Evolutionary conservation across 2,888 invertebrate species (phyloP).

Genomic region (Dryobota labecula): DNA sequence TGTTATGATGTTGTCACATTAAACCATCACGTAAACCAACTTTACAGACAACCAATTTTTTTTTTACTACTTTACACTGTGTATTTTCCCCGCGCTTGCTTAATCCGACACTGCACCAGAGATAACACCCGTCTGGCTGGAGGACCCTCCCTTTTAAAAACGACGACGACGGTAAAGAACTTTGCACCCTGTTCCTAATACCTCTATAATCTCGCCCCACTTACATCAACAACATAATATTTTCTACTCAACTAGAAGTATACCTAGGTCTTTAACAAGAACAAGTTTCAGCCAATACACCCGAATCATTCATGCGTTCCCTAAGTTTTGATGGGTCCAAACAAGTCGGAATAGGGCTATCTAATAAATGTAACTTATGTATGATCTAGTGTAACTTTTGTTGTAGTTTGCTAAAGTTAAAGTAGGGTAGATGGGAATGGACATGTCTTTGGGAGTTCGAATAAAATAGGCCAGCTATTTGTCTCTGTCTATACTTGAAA

Average conservation of each 20-base stretch:
- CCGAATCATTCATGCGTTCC: conserved; percentile 26
- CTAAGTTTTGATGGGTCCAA: conserved; percentile 38
- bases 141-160: too few species aligned
- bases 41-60: too few species aligned
- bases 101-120: too few species aligned
- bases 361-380: conserved; percentile 41
- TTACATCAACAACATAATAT: conserved; percentile 7
- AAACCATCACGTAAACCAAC: too few species aligned
- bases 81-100: too few species aligned
- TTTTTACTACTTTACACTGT: too few species aligned
- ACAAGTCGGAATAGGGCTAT: conserved; percentile 17
- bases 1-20: too few species aligned
- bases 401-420: conserved; percentile 32
- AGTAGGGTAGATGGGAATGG: neutral
- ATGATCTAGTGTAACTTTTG: conserved; percentile 38
- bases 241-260: neutral
- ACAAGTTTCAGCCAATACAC: conserved; percentile 9
- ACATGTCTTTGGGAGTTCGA: neutral
- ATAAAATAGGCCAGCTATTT: conserved; percentile 18
- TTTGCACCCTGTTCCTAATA: too few species aligned
- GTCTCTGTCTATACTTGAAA: neutral
- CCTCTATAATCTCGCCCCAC: too few species aligned
- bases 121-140: too few species aligned
- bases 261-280: neutral
- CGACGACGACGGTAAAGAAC: too few species aligned